These are phyloP conservation scores for Camelus dromedarius DNA, from an alignment of 2,113 vertebrate species.

Conservation along the genomic window DNA sequence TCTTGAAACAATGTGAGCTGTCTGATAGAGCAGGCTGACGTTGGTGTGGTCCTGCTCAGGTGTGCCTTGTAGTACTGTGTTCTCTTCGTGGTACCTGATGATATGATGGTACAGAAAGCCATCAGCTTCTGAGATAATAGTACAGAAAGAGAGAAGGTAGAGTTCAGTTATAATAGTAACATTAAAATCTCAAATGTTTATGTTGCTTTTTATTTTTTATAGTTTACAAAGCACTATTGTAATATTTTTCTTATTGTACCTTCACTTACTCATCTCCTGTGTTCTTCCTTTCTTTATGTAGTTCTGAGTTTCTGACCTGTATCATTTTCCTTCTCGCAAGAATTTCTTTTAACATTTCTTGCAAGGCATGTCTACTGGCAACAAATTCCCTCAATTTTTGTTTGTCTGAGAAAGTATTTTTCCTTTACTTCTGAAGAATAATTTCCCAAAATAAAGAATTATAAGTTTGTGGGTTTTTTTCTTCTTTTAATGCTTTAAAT, in stretches of 20 bases:
- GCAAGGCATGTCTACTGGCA: background rate
- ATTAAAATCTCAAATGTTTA: background rate
- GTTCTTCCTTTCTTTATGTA: background rate
- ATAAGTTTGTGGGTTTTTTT: background rate
- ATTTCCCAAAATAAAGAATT: background rate
- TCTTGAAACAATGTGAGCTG: background rate
- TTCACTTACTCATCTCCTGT: background rate
- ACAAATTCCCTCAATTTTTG: background rate
- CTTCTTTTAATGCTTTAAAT: background rate
- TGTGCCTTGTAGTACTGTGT: background rate
- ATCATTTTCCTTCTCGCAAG: conserved; percentile 14
- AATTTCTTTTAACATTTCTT: background rate
- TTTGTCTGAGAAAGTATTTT: background rate
- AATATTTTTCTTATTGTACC: background rate
- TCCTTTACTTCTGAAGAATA: background rate
- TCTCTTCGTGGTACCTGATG: background rate
- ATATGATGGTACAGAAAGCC: background rate
- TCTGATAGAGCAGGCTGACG: background rate
- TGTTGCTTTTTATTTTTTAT: background rate
- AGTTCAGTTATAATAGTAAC: background rate
- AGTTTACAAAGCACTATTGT: background rate
- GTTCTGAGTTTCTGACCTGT: background rate
- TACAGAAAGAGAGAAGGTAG: background rate
- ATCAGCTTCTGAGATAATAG: background rate
- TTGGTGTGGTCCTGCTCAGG: background rate